A percentile compares a stretch with the other conserved stretches of the same genome.
Evolutionary conservation across 2,888 invertebrate genomes (phyloP).

Genomic region (Cotesia congregata): DNA sequence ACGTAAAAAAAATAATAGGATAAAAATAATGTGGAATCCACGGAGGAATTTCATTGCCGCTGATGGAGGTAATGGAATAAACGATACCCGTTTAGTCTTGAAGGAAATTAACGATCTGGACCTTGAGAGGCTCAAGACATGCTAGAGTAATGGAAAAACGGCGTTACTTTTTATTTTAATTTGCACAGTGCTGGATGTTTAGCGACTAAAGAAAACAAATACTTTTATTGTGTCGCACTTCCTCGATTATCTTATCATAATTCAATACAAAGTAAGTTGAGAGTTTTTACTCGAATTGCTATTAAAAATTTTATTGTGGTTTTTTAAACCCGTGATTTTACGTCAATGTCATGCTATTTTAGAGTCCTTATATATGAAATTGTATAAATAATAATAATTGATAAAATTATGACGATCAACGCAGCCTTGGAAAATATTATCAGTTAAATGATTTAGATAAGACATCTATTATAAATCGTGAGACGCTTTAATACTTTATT

Average conservation of each 20-base stretch:
- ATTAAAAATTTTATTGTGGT: neutral
- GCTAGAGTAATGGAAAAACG: constrained; percentile 16
- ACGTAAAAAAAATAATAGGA: constrained; percentile 12
- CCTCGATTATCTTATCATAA: constrained; percentile 21
- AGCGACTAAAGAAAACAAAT: neutral
- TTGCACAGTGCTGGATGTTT: neutral
- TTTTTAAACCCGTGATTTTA: neutral
- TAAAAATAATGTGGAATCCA: constrained; percentile 51
- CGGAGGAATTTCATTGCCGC: constrained; percentile 62
- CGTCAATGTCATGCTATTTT: neutral
- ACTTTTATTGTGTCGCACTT: constrained; percentile 12
- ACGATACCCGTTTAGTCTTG: constrained; percentile 22
- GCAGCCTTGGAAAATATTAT: constrained; percentile 28
- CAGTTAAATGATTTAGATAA: neutral
- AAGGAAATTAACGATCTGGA: constrained; percentile 20
- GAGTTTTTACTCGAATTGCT: neutral
- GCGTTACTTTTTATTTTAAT: constrained; percentile 7
- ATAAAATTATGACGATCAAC: neutral
- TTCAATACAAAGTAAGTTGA: neutral
- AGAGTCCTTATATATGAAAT: neutral
- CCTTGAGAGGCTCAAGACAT: constrained; percentile 21
- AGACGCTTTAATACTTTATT: neutral
- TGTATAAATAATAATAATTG: neutral
- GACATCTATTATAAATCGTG: neutral
- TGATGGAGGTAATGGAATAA: constrained; percentile 21